Evolutionary conservation across 2,888 invertebrate species (phyloP).

Genomic region (Epirrhoe alternata): DNA sequence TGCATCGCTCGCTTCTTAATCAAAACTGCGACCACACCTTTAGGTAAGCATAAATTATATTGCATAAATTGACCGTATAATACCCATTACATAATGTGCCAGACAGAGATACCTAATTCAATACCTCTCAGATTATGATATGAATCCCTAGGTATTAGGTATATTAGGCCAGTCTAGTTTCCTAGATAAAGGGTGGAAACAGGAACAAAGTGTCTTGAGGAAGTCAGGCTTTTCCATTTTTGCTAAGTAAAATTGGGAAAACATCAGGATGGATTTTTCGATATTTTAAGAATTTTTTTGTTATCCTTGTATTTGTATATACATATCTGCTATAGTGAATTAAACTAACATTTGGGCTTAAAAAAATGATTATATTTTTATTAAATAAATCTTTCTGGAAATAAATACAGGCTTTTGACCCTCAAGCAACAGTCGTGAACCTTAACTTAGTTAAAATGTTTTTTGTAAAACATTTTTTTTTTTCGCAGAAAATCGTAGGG

Average conservation of each 20-base stretch:
- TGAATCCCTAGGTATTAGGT: constrained; percentile 4
- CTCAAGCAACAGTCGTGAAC: not conserved
- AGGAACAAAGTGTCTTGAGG: not conserved
- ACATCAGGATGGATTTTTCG: too few species aligned
- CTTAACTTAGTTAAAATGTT: too few species aligned
- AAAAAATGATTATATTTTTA: too few species aligned
- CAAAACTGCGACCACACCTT: constrained; percentile 22
- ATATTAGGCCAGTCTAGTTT: constrained; percentile 15
- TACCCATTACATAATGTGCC: constrained; percentile 33
- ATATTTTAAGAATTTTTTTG: too few species aligned
- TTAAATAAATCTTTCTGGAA: too few species aligned
- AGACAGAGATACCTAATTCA: constrained; percentile 13
- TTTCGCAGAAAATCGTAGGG: constrained; percentile 8
- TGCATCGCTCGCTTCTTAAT: not conserved
- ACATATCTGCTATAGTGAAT: too few species aligned
- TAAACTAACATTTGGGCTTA: too few species aligned
- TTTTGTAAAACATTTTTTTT: too few species aligned
- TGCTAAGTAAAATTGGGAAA: too few species aligned
- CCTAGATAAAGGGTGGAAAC: not conserved
- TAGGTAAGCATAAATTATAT: constrained; percentile 48
- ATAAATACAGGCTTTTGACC: too few species aligned
- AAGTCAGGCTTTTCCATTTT: too few species aligned
- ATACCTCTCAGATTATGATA: constrained; percentile 12
- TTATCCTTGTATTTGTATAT: too few species aligned
- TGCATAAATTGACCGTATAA: constrained; percentile 50